A percentile compares a stretch with the other conserved stretches of the same genome.
Conservation (phyloP, 2,797 vertebrate genomes). For the Cephalopachus bancanus region DNA sequence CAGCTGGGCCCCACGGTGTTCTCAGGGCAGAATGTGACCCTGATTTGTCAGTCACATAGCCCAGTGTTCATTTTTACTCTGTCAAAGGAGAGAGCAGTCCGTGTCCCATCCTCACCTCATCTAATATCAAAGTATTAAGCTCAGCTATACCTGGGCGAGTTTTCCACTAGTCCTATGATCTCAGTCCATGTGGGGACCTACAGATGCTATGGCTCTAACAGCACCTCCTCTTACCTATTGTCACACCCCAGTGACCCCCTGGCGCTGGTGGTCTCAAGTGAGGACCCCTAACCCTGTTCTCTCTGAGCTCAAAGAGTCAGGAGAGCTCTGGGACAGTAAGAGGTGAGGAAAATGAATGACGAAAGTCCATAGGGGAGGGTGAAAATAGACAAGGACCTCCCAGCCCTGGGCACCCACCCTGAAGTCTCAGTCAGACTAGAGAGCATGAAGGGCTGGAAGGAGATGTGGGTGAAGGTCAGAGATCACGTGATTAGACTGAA, state of each 20-base stretch:
- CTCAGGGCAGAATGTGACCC: not conserved
- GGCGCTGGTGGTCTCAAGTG: slow-evolving; percentile 15
- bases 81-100: not conserved
- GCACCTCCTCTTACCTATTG: not conserved
- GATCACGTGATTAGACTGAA: too few species aligned
- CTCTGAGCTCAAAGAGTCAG: not conserved
- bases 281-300: rapidly evolving
- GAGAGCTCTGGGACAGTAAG: not conserved
- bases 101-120: too few species aligned
- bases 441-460: too few species aligned
- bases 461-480: too few species aligned
- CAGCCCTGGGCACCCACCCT: too few species aligned
- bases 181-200: not conserved
- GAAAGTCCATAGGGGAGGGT: too few species aligned
- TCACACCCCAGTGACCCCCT: slow-evolving; percentile 14
- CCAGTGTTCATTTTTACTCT: not conserved
- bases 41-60: not conserved
- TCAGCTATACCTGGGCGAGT: not conserved
- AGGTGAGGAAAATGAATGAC: too few species aligned
- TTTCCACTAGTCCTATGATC: not conserved
- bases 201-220: not conserved
- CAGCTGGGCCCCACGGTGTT: rapidly evolving
- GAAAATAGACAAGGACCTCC: too few species aligned
- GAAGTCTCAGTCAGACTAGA: too few species aligned
- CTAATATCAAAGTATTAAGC: not conserved